These are phyloP conservation scores for Petromus typicus DNA, from an alignment of 2,113 vertebrate species.

Conservation along the genomic window DNA sequence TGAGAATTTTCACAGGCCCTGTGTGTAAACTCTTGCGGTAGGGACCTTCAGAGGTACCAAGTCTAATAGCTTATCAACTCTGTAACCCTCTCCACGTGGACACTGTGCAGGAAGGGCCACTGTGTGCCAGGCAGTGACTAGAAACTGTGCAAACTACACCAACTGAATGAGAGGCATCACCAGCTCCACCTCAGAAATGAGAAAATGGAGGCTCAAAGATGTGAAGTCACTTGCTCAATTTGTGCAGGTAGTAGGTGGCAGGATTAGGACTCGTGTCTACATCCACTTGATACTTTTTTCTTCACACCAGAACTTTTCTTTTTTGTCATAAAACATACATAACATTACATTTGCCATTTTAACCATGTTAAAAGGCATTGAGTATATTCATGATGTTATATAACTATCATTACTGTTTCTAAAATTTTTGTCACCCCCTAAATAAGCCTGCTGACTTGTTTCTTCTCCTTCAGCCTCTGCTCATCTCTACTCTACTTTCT, in stretches of 20 bases:
- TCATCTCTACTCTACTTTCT: slow-evolving; percentile 5
- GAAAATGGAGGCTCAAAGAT: not conserved
- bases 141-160: not conserved
- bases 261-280: not conserved
- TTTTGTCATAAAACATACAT: not conserved
- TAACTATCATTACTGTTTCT: not conserved
- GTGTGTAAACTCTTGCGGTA: not conserved
- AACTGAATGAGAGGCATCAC: not conserved
- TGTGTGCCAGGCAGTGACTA: not conserved
- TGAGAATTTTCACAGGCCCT: not conserved
- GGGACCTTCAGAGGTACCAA: not conserved
- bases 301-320: not conserved
- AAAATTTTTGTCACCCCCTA: not conserved
- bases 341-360: not conserved
- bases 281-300: not conserved
- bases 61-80: too few species aligned
- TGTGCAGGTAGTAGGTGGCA: not conserved
- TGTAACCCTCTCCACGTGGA: not conserved
- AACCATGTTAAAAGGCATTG: not conserved
- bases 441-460: not conserved
- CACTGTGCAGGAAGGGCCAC: rapidly evolving
- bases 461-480: too few species aligned
- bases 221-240: not conserved
- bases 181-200: not conserved
- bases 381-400: not conserved